Evolutionary conservation across 2,113 vertebrate genomes (phyloP).

Genomic region (Triplophysa dalaica): DNA sequence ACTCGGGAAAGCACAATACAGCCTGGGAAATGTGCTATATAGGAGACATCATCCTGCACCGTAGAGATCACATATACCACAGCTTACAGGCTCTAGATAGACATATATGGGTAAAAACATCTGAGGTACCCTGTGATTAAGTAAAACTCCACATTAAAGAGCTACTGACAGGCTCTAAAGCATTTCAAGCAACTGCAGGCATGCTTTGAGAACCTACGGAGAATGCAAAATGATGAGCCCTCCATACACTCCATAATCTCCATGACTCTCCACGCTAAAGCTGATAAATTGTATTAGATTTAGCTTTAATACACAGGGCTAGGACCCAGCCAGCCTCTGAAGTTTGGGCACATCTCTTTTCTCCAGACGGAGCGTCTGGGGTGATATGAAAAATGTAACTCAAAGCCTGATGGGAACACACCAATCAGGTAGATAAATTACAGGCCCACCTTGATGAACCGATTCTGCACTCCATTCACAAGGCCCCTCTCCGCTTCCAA

Average conservation of each 20-base stretch:
- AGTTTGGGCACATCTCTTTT: conserved; percentile 59
- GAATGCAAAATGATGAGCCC: conserved; percentile 69
- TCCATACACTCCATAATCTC: conserved; percentile 67
- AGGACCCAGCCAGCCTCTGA: conserved; percentile 65
- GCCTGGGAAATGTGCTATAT: background rate
- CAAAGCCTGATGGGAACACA: conserved; percentile 21
- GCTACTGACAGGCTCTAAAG: conserved; percentile 59
- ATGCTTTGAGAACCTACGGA: conserved; percentile 54
- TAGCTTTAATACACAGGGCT: conserved; percentile 65
- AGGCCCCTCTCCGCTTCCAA: background rate
- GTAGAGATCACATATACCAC: background rate
- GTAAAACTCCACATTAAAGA: conserved; percentile 53
- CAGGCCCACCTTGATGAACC: conserved; percentile 6
- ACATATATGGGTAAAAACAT: conserved; percentile 44
- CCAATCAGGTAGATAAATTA: conserved; percentile 32
- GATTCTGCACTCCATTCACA: background rate
- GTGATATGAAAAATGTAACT: conserved; percentile 51
- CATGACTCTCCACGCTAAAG: conserved; percentile 66
- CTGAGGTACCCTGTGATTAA: conserved; percentile 52
- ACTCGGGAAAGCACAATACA: background rate
- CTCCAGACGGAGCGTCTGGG: conserved; percentile 53
- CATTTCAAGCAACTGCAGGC: conserved; percentile 54
- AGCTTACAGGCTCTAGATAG: conserved; percentile 9
- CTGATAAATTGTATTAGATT: conserved; percentile 73
- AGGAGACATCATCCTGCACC: conserved; percentile 3